Percentiles rank a stretch among this genome's conserved stretches.
Evolutionary conservation across 2,797 vertebrate genomes (phyloP).

Genomic region (Pipistrellus pygmaeus): DNA sequence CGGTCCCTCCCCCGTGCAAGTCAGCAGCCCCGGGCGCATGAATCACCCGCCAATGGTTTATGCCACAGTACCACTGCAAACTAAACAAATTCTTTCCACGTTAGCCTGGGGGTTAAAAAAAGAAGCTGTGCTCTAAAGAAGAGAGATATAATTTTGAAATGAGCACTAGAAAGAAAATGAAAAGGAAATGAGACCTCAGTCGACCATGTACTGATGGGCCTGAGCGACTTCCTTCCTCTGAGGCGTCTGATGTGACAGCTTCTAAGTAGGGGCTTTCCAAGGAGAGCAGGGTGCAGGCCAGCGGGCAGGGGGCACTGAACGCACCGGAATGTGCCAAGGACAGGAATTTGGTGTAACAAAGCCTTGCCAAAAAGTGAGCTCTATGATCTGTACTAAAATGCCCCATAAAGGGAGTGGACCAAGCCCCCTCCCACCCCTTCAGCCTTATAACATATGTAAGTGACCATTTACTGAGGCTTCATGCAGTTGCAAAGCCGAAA

Average conservation of each 20-base stretch:
- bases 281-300: not conserved
- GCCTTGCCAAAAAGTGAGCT: not conserved
- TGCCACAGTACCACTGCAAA: conserved; percentile 49
- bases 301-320: not conserved
- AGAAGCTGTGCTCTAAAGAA: conserved; percentile 21
- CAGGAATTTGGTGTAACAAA: not conserved
- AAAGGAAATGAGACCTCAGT: conserved; percentile 26
- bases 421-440: not conserved
- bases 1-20: not conserved
- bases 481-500: not conserved
- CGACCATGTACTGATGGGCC: not conserved
- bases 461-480: not conserved
- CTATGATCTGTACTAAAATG: not conserved
- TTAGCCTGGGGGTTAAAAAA: conserved; percentile 67
- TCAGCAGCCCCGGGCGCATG: not conserved
- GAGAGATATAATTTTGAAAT: not conserved
- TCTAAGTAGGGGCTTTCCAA: conserved; percentile 3
- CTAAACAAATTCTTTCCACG: conserved; percentile 76
- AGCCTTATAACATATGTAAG: not conserved
- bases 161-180: not conserved
- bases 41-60: conserved; percentile 51
- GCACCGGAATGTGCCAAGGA: not conserved
- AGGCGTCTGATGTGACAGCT: not conserved
- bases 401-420: too few relatives aligned
- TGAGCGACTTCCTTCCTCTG: conserved; percentile 3